Percentiles rank a stretch among this genome's conserved stretches.
These are phyloP conservation scores for Dione vanillae DNA, from an alignment of 2,888 invertebrate genomes.

Conservation along the genomic window DNA sequence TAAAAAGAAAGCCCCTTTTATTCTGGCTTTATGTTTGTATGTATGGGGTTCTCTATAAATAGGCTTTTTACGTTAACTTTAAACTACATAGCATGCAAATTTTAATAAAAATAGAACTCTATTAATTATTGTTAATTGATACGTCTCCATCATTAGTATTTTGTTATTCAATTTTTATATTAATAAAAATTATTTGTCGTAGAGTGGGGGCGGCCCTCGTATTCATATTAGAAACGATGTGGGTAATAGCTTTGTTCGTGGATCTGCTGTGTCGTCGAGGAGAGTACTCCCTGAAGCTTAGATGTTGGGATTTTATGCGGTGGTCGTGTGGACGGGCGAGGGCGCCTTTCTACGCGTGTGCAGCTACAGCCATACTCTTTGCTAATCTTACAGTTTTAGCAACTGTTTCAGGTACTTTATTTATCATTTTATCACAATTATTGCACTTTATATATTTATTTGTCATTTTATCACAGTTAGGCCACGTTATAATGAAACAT, in stretches of 20 bases:
- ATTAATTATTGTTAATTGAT: background rate
- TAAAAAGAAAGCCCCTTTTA: slow-evolving; percentile 32
- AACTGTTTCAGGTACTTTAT: slow-evolving; percentile 29
- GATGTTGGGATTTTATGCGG: slow-evolving; percentile 78
- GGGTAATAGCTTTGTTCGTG: slow-evolving; percentile 77
- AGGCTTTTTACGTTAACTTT: background rate
- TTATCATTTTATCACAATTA: too few relatives aligned
- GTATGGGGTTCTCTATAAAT: background rate
- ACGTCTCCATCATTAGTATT: background rate
- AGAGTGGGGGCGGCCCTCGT: slow-evolving; percentile 73
- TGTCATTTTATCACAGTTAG: too few relatives aligned
- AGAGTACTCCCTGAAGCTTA: slow-evolving; percentile 71
- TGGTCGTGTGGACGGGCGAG: slow-evolving; percentile 78
- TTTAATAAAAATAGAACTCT: background rate
- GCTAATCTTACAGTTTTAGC: slow-evolving; percentile 63
- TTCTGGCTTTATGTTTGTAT: slow-evolving; percentile 25
- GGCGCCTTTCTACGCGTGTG: slow-evolving; percentile 78
- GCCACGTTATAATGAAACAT: too few relatives aligned
- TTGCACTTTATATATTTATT: too few relatives aligned
- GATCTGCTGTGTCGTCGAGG: slow-evolving; percentile 76
- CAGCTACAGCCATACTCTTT: slow-evolving; percentile 74
- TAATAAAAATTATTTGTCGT: slow-evolving; percentile 22
- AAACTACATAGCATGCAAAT: too few relatives aligned
- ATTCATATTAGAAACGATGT: slow-evolving; percentile 78
- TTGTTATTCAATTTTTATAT: background rate